Base-by-base conservation (phyloP, 2,888 invertebrate genomes). In the Notodromas monacha region DNA sequence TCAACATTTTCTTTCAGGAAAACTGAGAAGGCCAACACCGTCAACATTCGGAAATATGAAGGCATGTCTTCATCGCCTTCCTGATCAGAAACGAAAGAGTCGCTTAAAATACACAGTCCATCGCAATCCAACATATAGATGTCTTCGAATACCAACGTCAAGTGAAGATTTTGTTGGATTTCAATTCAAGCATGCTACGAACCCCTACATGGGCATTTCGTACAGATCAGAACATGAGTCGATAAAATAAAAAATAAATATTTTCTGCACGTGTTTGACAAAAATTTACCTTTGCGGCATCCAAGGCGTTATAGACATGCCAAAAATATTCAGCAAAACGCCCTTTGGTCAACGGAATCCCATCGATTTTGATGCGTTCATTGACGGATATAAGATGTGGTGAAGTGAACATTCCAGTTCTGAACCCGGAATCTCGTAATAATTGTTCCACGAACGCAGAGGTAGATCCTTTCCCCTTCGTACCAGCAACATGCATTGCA, bases 401-500 rank as follows among this genome's bases (percentile, higher is more conserved):
- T 1, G 92, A 96, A 30, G 79, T 79, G 49, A 64, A 92, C 46
- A 96, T 74, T 4, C 92, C 92, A 0, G 89, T 92, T 41, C 60
- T 66, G 42, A 62, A 8, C 2, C 81, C 81, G 45, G 73, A 65
- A 14, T 62, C 53, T 1, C 76, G 62, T 6, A 96, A 55, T 35
- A 96, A 73, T 1, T 69, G 64, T 48, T 96, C 96, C 38, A 68
- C 64, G 49, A 76, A 67, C 0, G 86, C 81, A 46, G 86, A 84
- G 1, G 86, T 84, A 12, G 84, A 81, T 3, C 61, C 60, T 63
- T 96, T 96, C 31, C 92, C 96, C 53, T 96, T 96, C 2, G 92
- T 92, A 6, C 96, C 96, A 34, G 79, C 65, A 4, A 96, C 67
- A 54, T 96, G 96, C 42, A 96, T 79, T 26, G 84, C 61, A 31